Percentiles rank a stretch among this genome's conserved stretches.
These are phyloP conservation scores for Mesorhabditis sp. DNA, from an alignment of 2,888 invertebrate genomes.

Conservation along the genomic window DNA sequence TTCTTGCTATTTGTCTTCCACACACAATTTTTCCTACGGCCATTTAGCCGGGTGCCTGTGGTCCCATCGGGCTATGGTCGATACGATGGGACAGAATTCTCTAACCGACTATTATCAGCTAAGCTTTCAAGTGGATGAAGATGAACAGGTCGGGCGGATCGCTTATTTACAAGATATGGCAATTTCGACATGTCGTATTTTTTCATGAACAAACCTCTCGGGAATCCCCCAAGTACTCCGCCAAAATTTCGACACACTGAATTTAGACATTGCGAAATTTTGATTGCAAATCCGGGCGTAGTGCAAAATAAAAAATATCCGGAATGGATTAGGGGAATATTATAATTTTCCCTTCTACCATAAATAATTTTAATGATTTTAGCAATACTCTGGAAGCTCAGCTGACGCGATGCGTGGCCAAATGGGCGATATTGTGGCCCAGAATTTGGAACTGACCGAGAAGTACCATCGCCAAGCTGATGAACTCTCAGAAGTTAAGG, in stretches of 20 bases:
- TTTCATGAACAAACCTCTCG: too few relatives aligned
- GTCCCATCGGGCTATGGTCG: neutral
- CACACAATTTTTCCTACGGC: too few relatives aligned
- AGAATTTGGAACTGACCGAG: slow-evolving; percentile 41
- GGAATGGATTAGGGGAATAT: neutral
- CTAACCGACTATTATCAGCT: slow-evolving; percentile 4
- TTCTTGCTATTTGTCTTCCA: too few relatives aligned
- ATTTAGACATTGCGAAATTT: neutral
- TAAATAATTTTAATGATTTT: slow-evolving; percentile 1
- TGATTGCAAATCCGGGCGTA: too few relatives aligned
- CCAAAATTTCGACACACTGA: too few relatives aligned
- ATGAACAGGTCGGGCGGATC: neutral
- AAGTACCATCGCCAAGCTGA: slow-evolving; percentile 44
- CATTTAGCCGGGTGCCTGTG: neutral
- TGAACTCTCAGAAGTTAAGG: slow-evolving; percentile 43
- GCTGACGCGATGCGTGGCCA: neutral
- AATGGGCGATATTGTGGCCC: neutral
- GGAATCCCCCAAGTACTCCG: too few relatives aligned
- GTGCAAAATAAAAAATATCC: neutral
- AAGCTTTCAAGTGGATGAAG: slow-evolving; percentile 4
- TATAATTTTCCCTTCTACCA: neutral
- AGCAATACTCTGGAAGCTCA: neutral
- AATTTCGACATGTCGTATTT: too few relatives aligned
- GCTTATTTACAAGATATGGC: too few relatives aligned
- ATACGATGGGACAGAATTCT: neutral